Percentiles rank a stretch among this genome's conserved stretches.
Evolutionary conservation across 2,797 vertebrate species (phyloP).

Genomic region (Todus mexicanus): DNA sequence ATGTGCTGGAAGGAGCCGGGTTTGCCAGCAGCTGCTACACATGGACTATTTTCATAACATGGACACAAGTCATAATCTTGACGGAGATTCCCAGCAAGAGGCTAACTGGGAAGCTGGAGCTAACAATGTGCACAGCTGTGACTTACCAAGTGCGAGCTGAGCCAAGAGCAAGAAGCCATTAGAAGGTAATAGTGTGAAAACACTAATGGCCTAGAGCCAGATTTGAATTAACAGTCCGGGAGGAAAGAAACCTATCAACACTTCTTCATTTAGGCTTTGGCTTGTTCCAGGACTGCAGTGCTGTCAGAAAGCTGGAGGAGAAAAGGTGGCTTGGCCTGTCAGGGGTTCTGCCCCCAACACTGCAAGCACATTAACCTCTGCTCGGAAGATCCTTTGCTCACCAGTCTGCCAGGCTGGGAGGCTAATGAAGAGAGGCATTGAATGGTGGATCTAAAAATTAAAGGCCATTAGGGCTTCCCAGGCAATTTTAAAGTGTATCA

Average conservation of each 20-base stretch:
- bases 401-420: not conserved
- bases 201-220: slow-evolving; percentile 41
- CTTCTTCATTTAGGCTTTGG: not conserved
- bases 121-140: slow-evolving; percentile 23
- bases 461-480: not conserved
- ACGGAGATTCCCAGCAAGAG: slow-evolving; percentile 53
- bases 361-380: not conserved
- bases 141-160: slow-evolving; percentile 9
- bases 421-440: not conserved
- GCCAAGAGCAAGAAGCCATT: slow-evolving; percentile 53
- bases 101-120: slow-evolving; percentile 29
- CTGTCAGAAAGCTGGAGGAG: not conserved
- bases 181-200: slow-evolving; percentile 58
- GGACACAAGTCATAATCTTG: slow-evolving; percentile 26
- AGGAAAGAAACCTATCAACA: slow-evolving; percentile 5
- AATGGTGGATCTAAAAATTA: not conserved
- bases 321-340: not conserved
- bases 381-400: not conserved
- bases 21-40: slow-evolving; percentile 22
- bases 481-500: not conserved
- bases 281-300: not conserved
- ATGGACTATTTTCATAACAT: not conserved
- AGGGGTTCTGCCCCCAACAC: not conserved
- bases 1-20: not conserved
- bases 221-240: slow-evolving; percentile 38